Percentiles rank a stretch among this genome's conserved stretches.
Conservation (phyloP, 2,888 invertebrate genomes). For the Carterocephalus palaemon region DNA sequence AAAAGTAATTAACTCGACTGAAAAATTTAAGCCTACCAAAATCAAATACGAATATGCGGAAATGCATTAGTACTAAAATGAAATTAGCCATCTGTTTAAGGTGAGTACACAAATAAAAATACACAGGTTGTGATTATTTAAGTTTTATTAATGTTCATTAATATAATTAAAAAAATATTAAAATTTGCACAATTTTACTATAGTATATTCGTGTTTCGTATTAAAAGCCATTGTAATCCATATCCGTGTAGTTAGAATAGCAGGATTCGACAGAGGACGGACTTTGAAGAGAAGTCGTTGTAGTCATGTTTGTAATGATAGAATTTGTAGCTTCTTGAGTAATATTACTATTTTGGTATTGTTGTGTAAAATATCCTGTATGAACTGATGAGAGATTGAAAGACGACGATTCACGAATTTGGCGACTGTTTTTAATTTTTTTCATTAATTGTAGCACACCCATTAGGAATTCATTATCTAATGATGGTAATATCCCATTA, state of each 20-base stretch:
- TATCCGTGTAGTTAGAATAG: conserved; percentile 31
- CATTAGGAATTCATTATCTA: conserved; percentile 29
- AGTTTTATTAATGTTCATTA: conserved; percentile 22
- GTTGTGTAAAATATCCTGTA: conserved; percentile 32
- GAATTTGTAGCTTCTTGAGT: conserved; percentile 32
- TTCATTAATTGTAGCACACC: conserved; percentile 31
- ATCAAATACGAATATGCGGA: conserved; percentile 34
- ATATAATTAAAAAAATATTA: conserved; percentile 30
- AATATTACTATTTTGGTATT: conserved; percentile 33
- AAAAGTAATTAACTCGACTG: conserved; percentile 31
- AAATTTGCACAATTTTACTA: conserved; percentile 28
- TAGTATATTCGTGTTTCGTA: conserved; percentile 26
- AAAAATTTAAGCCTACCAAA: conserved; percentile 33
- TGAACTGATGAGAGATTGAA: conserved; percentile 31
- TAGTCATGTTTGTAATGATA: conserved; percentile 34
- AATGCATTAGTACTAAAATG: conserved; percentile 30
- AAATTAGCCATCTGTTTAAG: conserved; percentile 33
- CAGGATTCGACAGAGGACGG: conserved; percentile 33
- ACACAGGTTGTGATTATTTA: conserved; percentile 28
- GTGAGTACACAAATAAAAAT: conserved; percentile 32
- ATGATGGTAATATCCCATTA: conserved; percentile 9
- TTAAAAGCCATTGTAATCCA: conserved; percentile 13
- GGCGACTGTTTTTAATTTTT: conserved; percentile 20
- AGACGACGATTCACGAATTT: conserved; percentile 28
- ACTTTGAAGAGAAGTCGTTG: conserved; percentile 32